These are phyloP conservation scores for Brachymystax lenok DNA, from an alignment of 2,797 vertebrate genomes.

Conservation along the genomic window DNA sequence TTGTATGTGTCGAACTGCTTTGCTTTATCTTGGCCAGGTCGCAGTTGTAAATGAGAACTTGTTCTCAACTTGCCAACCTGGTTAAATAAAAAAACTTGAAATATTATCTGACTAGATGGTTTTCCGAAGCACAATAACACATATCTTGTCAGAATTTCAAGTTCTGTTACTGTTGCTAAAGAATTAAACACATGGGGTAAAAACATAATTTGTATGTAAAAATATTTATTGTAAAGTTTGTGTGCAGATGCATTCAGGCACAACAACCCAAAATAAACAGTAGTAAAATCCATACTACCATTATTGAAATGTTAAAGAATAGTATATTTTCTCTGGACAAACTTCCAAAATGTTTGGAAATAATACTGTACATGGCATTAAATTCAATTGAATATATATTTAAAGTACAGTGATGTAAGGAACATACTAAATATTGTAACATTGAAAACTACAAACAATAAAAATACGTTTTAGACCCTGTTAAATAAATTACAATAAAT, in stretches of 20 bases:
- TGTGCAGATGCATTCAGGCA: constrained; percentile 20
- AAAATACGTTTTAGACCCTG: background rate
- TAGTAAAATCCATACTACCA: constrained; percentile 18
- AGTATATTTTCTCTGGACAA: background rate
- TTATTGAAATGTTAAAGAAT: constrained; percentile 49
- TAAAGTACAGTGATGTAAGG: background rate
- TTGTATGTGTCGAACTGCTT: too few relatives aligned
- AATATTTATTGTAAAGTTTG: constrained; percentile 42
- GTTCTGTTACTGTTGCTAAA: background rate
- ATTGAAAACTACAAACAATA: constrained; percentile 25
- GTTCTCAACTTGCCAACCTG: too few relatives aligned
- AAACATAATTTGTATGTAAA: background rate
- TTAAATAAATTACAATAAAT: constrained; percentile 55
- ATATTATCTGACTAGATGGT: background rate
- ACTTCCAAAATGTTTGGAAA: constrained; percentile 2
- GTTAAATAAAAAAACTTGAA: constrained; percentile 9
- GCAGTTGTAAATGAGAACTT: too few relatives aligned
- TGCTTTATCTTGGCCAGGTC: too few relatives aligned
- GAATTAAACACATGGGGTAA: background rate
- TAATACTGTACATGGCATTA: constrained; percentile 12
- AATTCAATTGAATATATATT: background rate
- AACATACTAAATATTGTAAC: constrained; percentile 5
- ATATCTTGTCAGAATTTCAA: background rate
- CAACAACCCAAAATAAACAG: constrained; percentile 7
- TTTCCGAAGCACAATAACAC: too few relatives aligned